Evolutionary conservation across 2,113 vertebrate genomes (phyloP).

Genomic region (Gymnobelideus leadbeateri): DNA sequence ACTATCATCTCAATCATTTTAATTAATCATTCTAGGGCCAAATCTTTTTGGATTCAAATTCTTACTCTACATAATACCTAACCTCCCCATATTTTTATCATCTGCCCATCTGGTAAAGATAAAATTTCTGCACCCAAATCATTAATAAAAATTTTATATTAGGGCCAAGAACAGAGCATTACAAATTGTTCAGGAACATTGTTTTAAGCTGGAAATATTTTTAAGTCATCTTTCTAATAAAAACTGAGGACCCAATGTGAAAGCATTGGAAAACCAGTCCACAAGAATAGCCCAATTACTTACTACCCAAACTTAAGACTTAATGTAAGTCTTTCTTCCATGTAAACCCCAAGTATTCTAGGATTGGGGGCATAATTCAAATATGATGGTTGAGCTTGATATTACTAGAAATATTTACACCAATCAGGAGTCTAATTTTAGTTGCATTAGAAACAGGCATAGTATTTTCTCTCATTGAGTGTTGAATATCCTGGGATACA

Average conservation of each 20-base stretch:
- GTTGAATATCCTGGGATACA: background rate
- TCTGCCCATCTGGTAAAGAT: too few relatives aligned
- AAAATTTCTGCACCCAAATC: too few relatives aligned
- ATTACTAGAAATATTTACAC: background rate
- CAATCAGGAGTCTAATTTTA: background rate
- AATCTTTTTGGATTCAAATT: too few relatives aligned
- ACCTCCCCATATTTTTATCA: too few relatives aligned
- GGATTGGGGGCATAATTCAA: background rate
- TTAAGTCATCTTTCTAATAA: background rate
- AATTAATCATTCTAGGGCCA: too few relatives aligned
- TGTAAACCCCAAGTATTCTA: background rate
- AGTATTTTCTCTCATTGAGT: background rate
- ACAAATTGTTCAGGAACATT: background rate
- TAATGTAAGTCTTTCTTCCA: background rate
- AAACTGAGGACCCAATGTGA: background rate
- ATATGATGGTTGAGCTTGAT: background rate
- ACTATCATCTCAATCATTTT: background rate
- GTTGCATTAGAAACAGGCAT: background rate
- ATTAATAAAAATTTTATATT: background rate
- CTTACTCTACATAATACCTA: too few relatives aligned
- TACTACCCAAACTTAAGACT: background rate
- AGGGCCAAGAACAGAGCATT: background rate
- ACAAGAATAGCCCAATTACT: background rate
- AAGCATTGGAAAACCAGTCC: background rate
- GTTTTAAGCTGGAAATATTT: background rate